Base-by-base conservation (phyloP, 2,888 invertebrate genomes). In the Pantelozetes paolii region DNA sequence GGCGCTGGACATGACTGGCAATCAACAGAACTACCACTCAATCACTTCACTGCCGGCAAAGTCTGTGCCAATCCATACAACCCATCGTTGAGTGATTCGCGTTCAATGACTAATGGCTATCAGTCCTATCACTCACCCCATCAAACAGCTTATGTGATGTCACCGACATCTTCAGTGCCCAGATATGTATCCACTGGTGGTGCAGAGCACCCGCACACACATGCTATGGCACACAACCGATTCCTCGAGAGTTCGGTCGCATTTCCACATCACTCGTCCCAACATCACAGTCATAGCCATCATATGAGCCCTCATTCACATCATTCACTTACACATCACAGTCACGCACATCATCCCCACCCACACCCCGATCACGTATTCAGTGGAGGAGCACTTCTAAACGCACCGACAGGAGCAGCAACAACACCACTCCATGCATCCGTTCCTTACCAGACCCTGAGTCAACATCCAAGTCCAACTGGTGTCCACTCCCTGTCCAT, bases 261-360 rank as follows among this genome's bases (percentile, higher is more conserved):
- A 26, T 42, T 67, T 42, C 28, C 48, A n/a, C 71, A 71, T 54
- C 71, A 50, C 23, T n/a, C 36, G 9, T n/a, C n/a, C n/a, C 71
- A 50, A 28, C 50, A 71, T 11, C 30, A 54, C 57, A 48, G 50
- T 20, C 71, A 45, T 71, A 26, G 28, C 20, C 71, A 42, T 26
- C 71, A 36, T 23, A 40, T 45, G 28, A 48, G 32, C 15, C 50
- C 71, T 13, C 71, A 50, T 20, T n/a, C 48, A 9, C 71, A 71
- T 28, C 54, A 20, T 20, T 50, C 30, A 9, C 45, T 48, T 69
- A 36, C 23, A 8, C 57, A 57, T 57, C 57, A 57, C 57, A 57
- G 48, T 70, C 70, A 70, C 42, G 62, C 62, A 62, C 62, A 6
- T 62, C 70, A 70, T 48, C 70, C n/a, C n/a, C n/a, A n/a, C n/a